Conservation (phyloP, 2,888 invertebrate genomes). For the Deilephila porcellus region DNA sequence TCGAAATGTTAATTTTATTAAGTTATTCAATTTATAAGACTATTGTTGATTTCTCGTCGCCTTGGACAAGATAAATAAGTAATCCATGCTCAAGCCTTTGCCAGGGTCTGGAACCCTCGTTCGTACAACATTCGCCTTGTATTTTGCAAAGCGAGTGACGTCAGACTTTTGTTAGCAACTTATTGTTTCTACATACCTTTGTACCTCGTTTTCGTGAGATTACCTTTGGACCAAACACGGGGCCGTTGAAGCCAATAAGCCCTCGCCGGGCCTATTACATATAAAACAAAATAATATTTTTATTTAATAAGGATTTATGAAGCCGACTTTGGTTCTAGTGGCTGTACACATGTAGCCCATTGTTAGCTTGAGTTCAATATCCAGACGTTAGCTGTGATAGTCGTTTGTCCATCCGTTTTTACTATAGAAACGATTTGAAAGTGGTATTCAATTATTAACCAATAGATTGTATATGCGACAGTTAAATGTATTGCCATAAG, state of each 20-base stretch:
- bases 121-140: slow-evolving; percentile 3
- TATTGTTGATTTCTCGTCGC: slow-evolving; percentile 21
- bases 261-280: neutral
- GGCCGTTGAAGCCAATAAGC: neutral
- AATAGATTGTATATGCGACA: no score
- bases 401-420: no score
- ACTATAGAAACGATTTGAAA: no score
- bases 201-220: neutral
- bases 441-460: no score
- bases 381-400: no score
- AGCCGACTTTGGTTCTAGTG: neutral
- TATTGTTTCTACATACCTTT: slow-evolving; percentile 15
- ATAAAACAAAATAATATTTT: slow-evolving; percentile 6
- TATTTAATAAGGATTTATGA: neutral
- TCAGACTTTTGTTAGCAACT: slow-evolving; percentile 9
- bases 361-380: no score
- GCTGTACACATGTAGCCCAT: no score
- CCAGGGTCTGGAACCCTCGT: slow-evolving; percentile 1
- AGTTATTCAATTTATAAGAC: slow-evolving; percentile 16
- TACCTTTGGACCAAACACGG: neutral
- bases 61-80: slow-evolving; percentile 20
- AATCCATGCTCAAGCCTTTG: slow-evolving; percentile 18
- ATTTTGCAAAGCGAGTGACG: neutral
- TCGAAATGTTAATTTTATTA: slow-evolving; percentile 11
- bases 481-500: no score